These are phyloP conservation scores for Eudyptes chrysolophus DNA, from an alignment of 2,113 vertebrate species.

Conservation along the genomic window DNA sequence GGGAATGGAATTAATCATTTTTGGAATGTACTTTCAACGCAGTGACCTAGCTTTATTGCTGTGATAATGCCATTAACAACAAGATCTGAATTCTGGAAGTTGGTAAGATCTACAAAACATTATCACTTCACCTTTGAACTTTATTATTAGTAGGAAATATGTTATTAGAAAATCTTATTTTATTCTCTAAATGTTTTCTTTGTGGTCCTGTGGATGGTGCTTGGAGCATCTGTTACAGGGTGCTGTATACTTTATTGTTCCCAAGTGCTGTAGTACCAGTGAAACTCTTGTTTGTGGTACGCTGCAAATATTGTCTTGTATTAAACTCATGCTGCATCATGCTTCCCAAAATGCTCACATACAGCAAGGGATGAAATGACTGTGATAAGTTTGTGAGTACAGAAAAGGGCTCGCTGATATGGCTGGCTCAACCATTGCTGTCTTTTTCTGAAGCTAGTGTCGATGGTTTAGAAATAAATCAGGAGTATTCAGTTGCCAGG, in stretches of 20 bases:
- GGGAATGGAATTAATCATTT: not conserved
- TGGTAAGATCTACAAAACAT: not conserved
- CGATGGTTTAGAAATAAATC: not conserved
- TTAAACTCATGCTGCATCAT: not conserved
- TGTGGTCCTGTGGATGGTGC: not conserved
- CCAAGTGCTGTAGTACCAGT: not conserved
- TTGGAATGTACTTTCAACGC: not conserved
- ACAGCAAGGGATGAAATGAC: not conserved
- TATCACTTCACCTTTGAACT: not conserved
- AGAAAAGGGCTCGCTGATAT: not conserved
- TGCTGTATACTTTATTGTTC: not conserved
- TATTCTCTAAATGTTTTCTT: not conserved
- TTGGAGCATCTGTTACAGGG: no score
- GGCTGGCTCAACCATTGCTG: rapidly evolving
- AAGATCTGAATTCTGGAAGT: not conserved
- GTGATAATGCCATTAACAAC: not conserved
- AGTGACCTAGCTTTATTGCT: not conserved
- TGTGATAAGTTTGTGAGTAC: not conserved
- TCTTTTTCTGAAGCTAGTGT: not conserved
- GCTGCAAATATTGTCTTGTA: not conserved
- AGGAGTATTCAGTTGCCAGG: not conserved
- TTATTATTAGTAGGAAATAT: not conserved
- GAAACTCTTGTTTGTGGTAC: not conserved
- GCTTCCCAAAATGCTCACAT: not conserved
- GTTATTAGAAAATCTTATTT: not conserved